Evolutionary conservation across 2,797 vertebrate species (phyloP).

Genomic region (Emydoidea blandingii): DNA sequence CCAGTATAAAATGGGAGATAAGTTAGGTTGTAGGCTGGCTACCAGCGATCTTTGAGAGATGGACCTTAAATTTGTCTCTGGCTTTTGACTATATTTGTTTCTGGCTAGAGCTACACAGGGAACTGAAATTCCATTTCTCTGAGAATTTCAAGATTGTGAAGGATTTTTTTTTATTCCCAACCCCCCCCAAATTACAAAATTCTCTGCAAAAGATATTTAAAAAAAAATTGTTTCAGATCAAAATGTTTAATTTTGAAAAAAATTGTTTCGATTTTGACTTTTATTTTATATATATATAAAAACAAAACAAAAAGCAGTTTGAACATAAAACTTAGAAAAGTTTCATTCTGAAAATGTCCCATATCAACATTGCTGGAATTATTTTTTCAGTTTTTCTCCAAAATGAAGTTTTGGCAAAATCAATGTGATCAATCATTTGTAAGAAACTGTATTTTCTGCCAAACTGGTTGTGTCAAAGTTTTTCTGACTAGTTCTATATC

Average conservation of each 20-base stretch:
- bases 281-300: neutral
- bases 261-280: neutral
- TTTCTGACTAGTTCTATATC: neutral
- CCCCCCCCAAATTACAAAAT: neutral
- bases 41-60: neutral
- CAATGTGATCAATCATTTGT: neutral
- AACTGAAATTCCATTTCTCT: conserved; percentile 21
- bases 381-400: too few relatives aligned
- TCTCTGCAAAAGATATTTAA: conserved; percentile 1
- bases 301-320: neutral
- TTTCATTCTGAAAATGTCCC: too few relatives aligned
- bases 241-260: neutral
- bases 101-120: neutral
- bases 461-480: neutral
- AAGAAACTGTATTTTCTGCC: neutral
- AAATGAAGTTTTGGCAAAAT: too few relatives aligned
- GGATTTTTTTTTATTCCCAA: conserved; percentile 2
- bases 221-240: neutral
- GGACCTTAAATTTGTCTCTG: conserved; percentile 14
- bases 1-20: conserved; percentile 1
- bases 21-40: neutral
- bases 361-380: too few relatives aligned
- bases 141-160: conserved; percentile 14
- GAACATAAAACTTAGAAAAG: too few relatives aligned
- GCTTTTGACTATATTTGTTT: neutral